Conservation (phyloP, 2,888 invertebrate species). For the Blastobasis adustella region DNA sequence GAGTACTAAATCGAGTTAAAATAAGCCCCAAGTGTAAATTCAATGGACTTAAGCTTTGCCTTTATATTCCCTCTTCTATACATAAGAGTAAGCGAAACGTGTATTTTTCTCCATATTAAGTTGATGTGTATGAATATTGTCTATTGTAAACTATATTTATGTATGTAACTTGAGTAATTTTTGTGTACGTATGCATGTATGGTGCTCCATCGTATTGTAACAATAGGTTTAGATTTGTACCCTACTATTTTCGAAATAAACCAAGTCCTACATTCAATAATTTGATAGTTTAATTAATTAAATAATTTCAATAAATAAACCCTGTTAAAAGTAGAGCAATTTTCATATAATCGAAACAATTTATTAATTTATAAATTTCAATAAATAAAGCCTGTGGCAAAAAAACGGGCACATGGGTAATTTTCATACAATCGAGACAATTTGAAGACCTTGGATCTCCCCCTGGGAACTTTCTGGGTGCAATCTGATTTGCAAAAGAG, state of each 20-base stretch:
- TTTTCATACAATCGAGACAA: no score
- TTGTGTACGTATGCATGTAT: slow-evolving; percentile 39
- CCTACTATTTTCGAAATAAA: slow-evolving; percentile 66
- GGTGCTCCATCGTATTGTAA: slow-evolving; percentile 64
- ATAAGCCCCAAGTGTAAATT: slow-evolving; percentile 13
- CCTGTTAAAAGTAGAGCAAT: no score
- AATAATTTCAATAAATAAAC: no score
- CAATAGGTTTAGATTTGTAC: slow-evolving; percentile 64
- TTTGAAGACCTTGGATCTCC: no score
- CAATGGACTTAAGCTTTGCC: slow-evolving; percentile 50
- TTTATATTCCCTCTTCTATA: slow-evolving; percentile 39
- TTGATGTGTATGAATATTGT: slow-evolving; percentile 23
- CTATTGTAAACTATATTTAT: slow-evolving; percentile 15
- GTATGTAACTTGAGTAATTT: slow-evolving; percentile 50
- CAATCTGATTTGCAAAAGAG: no score
- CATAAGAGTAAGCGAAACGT: slow-evolving; percentile 36
- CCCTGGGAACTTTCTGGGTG: no score
- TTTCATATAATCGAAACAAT: no score
- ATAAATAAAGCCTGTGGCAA: no score
- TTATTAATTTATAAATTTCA: no score
- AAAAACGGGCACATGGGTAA: no score
- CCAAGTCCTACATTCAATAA: slow-evolving; percentile 44
- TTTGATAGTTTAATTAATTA: not conserved
- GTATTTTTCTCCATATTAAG: slow-evolving; percentile 35
- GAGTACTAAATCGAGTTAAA: no score